Evolutionary conservation across 2,888 invertebrate genomes (phyloP), one percentile per base, ranked within the genome.

Genomic region (Watsonalla binaria): DNA sequence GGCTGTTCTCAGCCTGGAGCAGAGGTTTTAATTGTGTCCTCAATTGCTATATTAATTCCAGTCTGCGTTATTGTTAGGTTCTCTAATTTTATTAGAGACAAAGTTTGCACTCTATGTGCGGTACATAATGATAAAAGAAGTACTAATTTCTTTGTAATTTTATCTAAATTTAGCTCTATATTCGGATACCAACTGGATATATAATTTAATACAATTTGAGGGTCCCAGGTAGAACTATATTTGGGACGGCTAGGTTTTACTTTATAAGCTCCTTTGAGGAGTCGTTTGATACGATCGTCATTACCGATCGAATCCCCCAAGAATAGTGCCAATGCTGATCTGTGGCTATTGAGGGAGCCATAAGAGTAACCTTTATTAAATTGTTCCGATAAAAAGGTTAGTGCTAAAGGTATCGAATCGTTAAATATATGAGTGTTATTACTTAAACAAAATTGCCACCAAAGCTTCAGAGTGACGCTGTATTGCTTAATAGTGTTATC

Each of bases 201-300:
- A 34, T 49, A 49, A 47, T 67, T 53, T 34, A 72, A 47, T 5
- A 69, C 66, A 2, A 59, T 4, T 47, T 68, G 51, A 6, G 68
- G 68, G 45, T 73, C 62, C 70, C 71, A 73, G 0, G 65, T 70
- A 6, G 33, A 14, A 0, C 35, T 53, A 45, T 72, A 73, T 51
- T 71, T 74, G 1, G 71, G 68, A 5, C 6, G 34, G 5, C 35
- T 33, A 6, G 72, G 71, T 50, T 60, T 68, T 15, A n/a, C n/a
- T n/a, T n/a, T n/a, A n/a, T n/a, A n/a, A n/a, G n/a, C n/a, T n/a
- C n/a, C n/a, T n/a, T n/a, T n/a, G n/a, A n/a, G n/a, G n/a, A n/a
- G n/a, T n/a, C n/a, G n/a, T n/a, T n/a, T n/a, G n/a, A n/a, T n/a
- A n/a, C 58, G 45, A n/a, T 56, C 57, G 71, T 63, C 59, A 8